phyloP scores from a whole-genome alignment of 2,113 vertebrate genomes.

The Motacilla alba region DNA sequence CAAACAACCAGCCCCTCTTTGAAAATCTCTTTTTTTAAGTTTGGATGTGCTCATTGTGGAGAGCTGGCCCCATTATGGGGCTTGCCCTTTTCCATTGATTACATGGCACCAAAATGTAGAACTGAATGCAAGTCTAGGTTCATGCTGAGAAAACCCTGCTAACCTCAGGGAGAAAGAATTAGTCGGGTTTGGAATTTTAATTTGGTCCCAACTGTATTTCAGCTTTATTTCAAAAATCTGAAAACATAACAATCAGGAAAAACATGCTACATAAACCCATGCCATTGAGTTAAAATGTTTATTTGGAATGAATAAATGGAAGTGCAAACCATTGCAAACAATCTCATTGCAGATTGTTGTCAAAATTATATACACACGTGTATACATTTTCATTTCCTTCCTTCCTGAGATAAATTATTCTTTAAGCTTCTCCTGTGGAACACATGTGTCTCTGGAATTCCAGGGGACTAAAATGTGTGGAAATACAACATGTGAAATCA shows the following conservation, averaged over 20 bases:
- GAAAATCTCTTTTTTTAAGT: not conserved
- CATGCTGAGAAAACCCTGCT: constrained; percentile 54
- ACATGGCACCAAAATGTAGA: constrained; percentile 38
- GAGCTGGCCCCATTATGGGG: not conserved
- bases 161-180: constrained; percentile 52
- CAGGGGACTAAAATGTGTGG: constrained; percentile 14
- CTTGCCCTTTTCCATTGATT: constrained; percentile 57
- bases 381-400: constrained; percentile 45
- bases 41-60: constrained; percentile 17
- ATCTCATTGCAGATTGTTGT: constrained; percentile 27
- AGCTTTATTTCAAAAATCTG: constrained; percentile 22
- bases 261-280: not conserved
- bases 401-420: constrained; percentile 24
- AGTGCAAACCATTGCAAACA: not conserved
- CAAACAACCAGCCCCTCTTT: not conserved
- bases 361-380: constrained; percentile 20
- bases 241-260: constrained; percentile 12
- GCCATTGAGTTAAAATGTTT: not conserved
- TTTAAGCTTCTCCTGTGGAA: constrained; percentile 42
- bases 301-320: constrained; percentile 34
- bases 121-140: constrained; percentile 45
- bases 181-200: constrained; percentile 32
- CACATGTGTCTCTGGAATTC: constrained; percentile 21
- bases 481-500: constrained; percentile 41
- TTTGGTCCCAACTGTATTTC: constrained; percentile 41